Conservation (phyloP, 2,113 vertebrate species). For the Hydrolagus affinis region DNA sequence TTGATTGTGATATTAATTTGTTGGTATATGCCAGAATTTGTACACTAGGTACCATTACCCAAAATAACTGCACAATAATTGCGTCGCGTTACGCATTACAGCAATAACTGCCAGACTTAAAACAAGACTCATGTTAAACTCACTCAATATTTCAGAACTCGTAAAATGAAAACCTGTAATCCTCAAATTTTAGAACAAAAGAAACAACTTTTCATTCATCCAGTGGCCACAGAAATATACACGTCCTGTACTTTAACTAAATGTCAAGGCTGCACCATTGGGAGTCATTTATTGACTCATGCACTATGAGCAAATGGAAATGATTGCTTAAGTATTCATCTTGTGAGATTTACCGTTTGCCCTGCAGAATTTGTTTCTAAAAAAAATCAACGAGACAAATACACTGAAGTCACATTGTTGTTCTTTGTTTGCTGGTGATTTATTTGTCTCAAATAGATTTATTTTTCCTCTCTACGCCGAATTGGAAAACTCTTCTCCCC, state of each 20-base stretch:
- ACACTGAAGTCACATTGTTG: constrained; percentile 14
- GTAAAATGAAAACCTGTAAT: background rate
- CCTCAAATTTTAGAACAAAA: background rate
- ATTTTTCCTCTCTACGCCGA: background rate
- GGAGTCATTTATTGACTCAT: constrained; percentile 13
- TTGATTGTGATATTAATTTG: background rate
- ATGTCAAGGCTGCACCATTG: constrained; percentile 16
- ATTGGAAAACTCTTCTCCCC: constrained; percentile 1
- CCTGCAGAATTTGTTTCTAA: constrained; percentile 11
- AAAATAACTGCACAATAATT: background rate
- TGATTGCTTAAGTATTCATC: constrained; percentile 6
- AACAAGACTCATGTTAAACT: background rate
- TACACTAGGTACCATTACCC: background rate
- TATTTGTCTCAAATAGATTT: background rate
- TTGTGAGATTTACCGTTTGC: constrained; percentile 15
- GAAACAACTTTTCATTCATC: background rate
- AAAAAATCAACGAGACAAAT: background rate
- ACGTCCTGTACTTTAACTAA: background rate
- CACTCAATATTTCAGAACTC: background rate
- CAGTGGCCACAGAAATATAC: constrained; percentile 9
- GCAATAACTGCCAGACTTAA: background rate
- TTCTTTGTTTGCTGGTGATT: background rate
- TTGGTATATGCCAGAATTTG: background rate
- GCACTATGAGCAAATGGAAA: background rate
- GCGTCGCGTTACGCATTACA: background rate